Percentiles rank a stretch among this genome's conserved stretches.
These are phyloP conservation scores for Gouania willdenowi DNA, from an alignment of 2,797 vertebrate genomes.

Conservation along the genomic window DNA sequence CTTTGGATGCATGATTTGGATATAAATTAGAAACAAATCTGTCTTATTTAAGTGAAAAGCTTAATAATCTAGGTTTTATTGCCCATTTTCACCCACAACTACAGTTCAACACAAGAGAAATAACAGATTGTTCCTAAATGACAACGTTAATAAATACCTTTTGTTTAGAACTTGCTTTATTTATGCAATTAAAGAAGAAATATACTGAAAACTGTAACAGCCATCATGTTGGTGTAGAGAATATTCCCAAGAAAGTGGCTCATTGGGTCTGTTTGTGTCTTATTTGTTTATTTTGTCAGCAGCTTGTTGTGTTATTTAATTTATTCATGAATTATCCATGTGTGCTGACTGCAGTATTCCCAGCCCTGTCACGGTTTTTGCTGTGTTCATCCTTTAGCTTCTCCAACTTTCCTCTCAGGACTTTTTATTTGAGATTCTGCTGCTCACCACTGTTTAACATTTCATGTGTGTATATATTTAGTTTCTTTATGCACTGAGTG, in stretches of 20 bases:
- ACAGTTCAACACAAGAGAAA: no score
- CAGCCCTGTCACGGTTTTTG: conserved; percentile 2
- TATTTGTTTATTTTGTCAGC: conserved; percentile 13
- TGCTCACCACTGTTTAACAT: conserved; percentile 21
- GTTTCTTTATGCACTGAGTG: conserved; percentile 9
- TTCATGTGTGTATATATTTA: conserved; percentile 40
- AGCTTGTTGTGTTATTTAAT: neutral
- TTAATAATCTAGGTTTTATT: no score
- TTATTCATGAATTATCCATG: conserved; percentile 12
- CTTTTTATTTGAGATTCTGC: conserved; percentile 10
- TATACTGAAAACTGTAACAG: conserved; percentile 24
- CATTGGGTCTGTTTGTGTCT: conserved; percentile 21
- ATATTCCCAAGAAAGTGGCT: neutral
- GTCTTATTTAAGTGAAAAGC: no score
- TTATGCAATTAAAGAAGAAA: neutral
- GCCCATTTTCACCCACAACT: no score
- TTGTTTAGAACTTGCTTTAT: neutral
- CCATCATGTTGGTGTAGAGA: neutral
- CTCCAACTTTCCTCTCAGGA: neutral
- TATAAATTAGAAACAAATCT: no score
- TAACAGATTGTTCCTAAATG: no score
- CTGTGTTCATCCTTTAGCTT: conserved; percentile 3
- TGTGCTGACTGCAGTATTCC: conserved; percentile 8
- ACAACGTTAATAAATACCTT: neutral
- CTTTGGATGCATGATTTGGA: neutral